Percentiles rank a stretch among this genome's conserved stretches.
Conservation (phyloP, 2,888 invertebrate species). For the Pterostichus niger region DNA sequence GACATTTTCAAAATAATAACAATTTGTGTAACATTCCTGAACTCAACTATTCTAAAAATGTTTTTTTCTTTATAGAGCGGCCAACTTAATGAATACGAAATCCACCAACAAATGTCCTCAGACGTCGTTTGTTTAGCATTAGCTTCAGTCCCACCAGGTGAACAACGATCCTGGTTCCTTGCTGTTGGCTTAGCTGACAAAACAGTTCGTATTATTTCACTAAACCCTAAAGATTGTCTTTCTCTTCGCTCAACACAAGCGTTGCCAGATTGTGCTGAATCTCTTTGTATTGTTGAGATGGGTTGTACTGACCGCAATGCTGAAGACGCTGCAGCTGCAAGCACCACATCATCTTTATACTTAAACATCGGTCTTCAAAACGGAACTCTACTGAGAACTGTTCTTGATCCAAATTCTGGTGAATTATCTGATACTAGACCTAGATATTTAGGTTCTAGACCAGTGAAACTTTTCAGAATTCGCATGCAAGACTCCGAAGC, state of each 20-base stretch:
- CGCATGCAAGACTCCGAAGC: conserved; percentile 97
- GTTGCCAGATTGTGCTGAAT: conserved; percentile 96
- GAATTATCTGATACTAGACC: conserved; percentile 98
- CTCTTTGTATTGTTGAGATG: conserved; percentile 97
- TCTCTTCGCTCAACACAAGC: conserved; percentile 98
- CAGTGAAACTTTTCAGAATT: conserved; percentile 97
- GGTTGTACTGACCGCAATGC: conserved; percentile 84
- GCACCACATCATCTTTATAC: conserved; percentile 88
- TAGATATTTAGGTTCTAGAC: conserved; percentile 95
- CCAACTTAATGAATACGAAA: conserved; percentile 98
- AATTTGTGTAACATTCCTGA: conserved; percentile 14
- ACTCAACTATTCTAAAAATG: not conserved
- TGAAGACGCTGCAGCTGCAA: conserved; percentile 82
- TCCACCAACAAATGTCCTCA: conserved; percentile 96
- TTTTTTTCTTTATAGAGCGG: conserved; percentile 87
- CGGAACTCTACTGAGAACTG: conserved; percentile 95
- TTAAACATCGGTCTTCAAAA: conserved; percentile 98
- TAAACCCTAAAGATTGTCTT: conserved; percentile 97
- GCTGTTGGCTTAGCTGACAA: conserved; percentile 97
- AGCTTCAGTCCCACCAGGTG: conserved; percentile 96
- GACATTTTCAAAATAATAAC: conserved; percentile 68
- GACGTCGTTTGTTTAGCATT: conserved; percentile 99
- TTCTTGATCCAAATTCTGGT: conserved; percentile 96
- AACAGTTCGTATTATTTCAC: conserved; percentile 97
- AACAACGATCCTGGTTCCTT: conserved; percentile 96